phyloP scores from a whole-genome alignment of 1,140 invertebrate species.

The Asobara japonica region DNA sequence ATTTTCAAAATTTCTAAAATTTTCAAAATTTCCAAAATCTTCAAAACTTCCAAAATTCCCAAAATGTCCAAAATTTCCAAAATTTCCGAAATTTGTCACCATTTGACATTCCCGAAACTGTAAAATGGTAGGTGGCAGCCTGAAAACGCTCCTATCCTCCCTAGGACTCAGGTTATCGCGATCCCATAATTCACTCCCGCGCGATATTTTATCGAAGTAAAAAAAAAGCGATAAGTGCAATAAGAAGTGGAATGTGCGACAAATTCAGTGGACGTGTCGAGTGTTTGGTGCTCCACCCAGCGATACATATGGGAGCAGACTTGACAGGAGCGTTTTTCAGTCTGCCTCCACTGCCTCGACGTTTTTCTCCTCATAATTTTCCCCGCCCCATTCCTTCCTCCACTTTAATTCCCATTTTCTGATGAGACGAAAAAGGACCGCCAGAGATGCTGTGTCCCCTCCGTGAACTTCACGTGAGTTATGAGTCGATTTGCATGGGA shows the following conservation, averaged over 20 bases:
- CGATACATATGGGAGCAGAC: constrained; percentile 22
- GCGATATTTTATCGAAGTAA: neutral
- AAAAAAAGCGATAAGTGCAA: neutral
- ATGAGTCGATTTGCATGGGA: constrained; percentile 59
- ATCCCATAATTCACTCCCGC: neutral
- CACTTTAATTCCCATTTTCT: constrained; percentile 18
- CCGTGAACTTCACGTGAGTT: constrained; percentile 42
- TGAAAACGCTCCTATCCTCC: too few relatives aligned
- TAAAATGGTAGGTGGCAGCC: too few relatives aligned
- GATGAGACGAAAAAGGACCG: neutral
- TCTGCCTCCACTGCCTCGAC: neutral
- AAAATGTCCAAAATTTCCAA: too few relatives aligned
- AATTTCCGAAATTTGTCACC: too few relatives aligned
- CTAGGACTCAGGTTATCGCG: too few relatives aligned
- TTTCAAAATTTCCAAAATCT: too few relatives aligned
- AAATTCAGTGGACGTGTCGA: constrained; percentile 25
- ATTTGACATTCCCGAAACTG: too few relatives aligned
- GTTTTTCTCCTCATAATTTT: constrained; percentile 27
- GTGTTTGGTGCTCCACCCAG: neutral
- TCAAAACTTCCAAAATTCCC: too few relatives aligned
- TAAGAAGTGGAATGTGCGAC: constrained; percentile 2
- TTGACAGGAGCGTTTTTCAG: constrained; percentile 27
- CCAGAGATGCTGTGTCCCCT: neutral
- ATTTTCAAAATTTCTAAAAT: too few relatives aligned
- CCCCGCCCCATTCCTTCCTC: neutral